Evolutionary conservation across 2,888 invertebrate genomes (phyloP), one percentile per base, ranked within the genome.

Genomic region (Drosophila picticornis): DNA sequence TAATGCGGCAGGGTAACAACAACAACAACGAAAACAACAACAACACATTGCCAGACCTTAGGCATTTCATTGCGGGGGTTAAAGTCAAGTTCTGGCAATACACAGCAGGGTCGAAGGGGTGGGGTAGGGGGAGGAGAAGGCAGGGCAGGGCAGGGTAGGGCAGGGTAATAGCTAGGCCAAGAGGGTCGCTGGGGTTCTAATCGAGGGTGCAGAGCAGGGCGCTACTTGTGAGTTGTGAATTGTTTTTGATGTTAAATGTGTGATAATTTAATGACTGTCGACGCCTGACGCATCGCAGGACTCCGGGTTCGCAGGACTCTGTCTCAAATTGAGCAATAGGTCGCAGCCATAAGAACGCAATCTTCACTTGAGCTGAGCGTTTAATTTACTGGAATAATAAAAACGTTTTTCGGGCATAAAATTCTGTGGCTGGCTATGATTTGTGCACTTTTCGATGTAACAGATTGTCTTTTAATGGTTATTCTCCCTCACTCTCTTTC

Each of bases 251-350:
- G 91, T 91, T 91, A 91, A 92, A 92, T 92, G 92, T 92, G 92
- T 92, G 92, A 92, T 92, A 92, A 92, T 92, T 92, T 92, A 92
- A 92, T 92, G 92, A 92, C 91, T 92, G 91, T 88, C 88, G 90
- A 88, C 91, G 90, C 88, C 89, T 86, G 82, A 75, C 69, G 79
- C 71, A 73, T 77, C 72, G 75, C 72, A 78, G 78, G 75, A 78
- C 62, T 53, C 40, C 53, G 11, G 50, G n/a, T 22, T 27, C 51
- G 29, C 36, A 34, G 40, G 38, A 27, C 32, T 16, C 40, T 60
- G 73, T 56, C 58, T 72, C 50, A 60, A 75, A 69, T 79, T 79
- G 75, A 80, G 75, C 65, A 66, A 57, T 77, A 38, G 38, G 50
- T 19, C 55, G 46, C 46, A 65, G 53, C 65, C 25, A 59, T 60